These are phyloP conservation scores for Cabera pusaria DNA, from an alignment of 2,888 invertebrate genomes.

Conservation along the genomic window DNA sequence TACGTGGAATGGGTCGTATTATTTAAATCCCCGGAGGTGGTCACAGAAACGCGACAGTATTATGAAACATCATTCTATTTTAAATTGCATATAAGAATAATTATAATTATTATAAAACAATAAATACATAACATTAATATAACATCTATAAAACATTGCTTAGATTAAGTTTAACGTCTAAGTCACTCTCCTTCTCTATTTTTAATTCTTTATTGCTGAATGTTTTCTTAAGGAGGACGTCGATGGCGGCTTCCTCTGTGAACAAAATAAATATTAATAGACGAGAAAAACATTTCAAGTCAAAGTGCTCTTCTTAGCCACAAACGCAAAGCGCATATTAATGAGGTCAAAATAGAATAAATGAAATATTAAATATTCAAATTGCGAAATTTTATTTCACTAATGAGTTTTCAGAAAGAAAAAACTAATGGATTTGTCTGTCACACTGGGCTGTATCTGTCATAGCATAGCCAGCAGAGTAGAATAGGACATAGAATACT, in stretches of 20 bases:
- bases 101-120: constrained; percentile 48
- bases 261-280: constrained; percentile 29
- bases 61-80: constrained; percentile 36
- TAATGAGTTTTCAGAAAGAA: too few species aligned
- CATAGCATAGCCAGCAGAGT: too few species aligned
- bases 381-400: too few species aligned
- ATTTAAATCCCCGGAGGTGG: too few species aligned
- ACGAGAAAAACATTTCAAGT: background rate
- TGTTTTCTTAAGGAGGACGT: constrained; percentile 81
- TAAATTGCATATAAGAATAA: constrained; percentile 55
- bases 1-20: too few species aligned
- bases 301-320: background rate
- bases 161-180: constrained; percentile 68
- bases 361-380: too few species aligned
- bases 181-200: constrained; percentile 76
- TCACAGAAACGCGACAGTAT: too few species aligned
- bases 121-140: constrained; percentile 43
- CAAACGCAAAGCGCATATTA: too few species aligned
- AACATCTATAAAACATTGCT: constrained; percentile 48
- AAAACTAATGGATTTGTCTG: too few species aligned
- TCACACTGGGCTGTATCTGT: too few species aligned
- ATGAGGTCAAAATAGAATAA: too few species aligned
- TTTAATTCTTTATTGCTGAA: constrained; percentile 77
- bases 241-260: constrained; percentile 85
- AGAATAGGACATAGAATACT: too few species aligned